Evolutionary conservation across 1,140 invertebrate genomes (phyloP), one percentile per base, ranked within the genome.

Genomic region (Leptinotarsa lineolata): DNA sequence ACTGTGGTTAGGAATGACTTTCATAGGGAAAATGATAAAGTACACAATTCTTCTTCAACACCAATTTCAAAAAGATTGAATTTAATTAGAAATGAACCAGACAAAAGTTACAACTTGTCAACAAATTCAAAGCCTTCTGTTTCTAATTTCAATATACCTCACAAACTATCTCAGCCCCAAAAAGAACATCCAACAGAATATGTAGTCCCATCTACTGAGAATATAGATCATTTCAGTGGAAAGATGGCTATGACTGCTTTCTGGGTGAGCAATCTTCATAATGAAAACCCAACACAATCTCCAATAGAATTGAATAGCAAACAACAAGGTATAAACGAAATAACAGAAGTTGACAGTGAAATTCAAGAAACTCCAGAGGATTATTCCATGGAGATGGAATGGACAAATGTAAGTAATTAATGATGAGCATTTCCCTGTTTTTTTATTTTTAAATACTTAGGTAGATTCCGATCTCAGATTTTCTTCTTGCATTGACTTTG

Each of bases 401-500:
- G 68, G 68, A 70, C 68, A 20, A 70, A 70, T 70, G 68, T 70
- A 70, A 70, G 68, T 70, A 39, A 39, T 39, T 39, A 8, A 39
- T 39, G 8, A 39, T 39, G 8, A 39, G 8, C 30, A 39, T 2
- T 39, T 39, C 11, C 8, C 30, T 39, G 30, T 11, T 39, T 39
- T 39, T 39, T n/a, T 30, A 1, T 39, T 39, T 39, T 39, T 11
- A 39, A 11, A 3, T 39, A 39, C 30, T 11, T 11, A 11, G 30
- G 8, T 30, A 30, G 30, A 30, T 30, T 30, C 30, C 2, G 6
- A 30, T 30, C 30, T 30, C 6, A 30, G 30, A 30, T 30, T 30
- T 30, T 30, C 30, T 30, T 30, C 8, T 30, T 8, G 8, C 6
- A 8, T 30, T 11, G 30, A 8, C 1, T 30, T 30, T 30, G 30